Evolutionary conservation across 1,140 invertebrate genomes (phyloP).

Genomic region (Sinonovacula constricta): DNA sequence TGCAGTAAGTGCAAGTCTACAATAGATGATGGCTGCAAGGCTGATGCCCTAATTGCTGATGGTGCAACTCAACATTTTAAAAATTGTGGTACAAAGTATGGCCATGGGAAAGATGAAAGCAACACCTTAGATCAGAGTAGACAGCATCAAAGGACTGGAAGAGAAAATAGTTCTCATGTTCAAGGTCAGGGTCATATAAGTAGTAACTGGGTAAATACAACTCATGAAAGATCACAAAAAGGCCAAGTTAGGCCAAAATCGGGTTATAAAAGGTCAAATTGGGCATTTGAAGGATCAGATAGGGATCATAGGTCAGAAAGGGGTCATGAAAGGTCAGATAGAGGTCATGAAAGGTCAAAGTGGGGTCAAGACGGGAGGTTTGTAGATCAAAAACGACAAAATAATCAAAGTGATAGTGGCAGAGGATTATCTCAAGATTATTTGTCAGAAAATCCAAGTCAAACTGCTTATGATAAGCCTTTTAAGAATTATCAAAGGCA

Average conservation of each 20-base stretch:
- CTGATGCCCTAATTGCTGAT: not conserved
- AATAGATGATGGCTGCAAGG: not conserved
- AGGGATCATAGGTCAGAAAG: not conserved
- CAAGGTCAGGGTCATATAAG: not conserved
- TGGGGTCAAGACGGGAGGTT: not conserved
- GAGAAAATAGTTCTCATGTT: not conserved
- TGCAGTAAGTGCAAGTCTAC: slow-evolving; percentile 37
- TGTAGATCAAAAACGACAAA: slow-evolving; percentile 34
- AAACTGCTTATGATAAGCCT: not conserved
- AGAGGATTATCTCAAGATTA: slow-evolving; percentile 12
- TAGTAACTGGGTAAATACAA: not conserved
- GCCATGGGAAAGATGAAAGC: not conserved
- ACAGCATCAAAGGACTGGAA: not conserved
- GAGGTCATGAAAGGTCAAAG: not conserved
- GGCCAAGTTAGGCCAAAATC: not conserved
- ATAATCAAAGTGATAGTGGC: slow-evolving; percentile 7
- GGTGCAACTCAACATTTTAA: not conserved
- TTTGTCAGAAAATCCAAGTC: not conserved
- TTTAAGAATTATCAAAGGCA: not conserved
- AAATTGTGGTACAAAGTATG: not conserved
- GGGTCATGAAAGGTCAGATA: slow-evolving; percentile 4
- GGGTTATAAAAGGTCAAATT: slow-evolving; percentile 3
- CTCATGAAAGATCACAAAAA: not conserved
- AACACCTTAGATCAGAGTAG: not conserved
- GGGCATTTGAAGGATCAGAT: not conserved